Percentiles rank a stretch among this genome's conserved stretches.
Conservation (phyloP, 1,140 invertebrate species). For the Eumaeus atala region DNA sequence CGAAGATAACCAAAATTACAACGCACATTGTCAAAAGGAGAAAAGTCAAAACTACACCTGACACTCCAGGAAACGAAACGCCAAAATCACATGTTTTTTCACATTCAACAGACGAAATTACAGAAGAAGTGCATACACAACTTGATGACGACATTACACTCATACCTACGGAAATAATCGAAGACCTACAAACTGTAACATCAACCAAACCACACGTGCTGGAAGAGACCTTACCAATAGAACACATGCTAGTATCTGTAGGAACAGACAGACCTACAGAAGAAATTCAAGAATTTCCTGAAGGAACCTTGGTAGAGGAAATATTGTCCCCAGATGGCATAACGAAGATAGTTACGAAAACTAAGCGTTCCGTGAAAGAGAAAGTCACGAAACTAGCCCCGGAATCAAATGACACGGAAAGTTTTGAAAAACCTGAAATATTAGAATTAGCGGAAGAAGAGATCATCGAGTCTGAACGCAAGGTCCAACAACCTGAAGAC, state of each 20-base stretch:
- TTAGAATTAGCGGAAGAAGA: background rate
- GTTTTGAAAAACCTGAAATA: no score
- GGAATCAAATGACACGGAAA: constrained; percentile 38
- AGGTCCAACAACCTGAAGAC: constrained; percentile 13
- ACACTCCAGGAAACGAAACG: background rate
- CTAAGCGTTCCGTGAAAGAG: constrained; percentile 55
- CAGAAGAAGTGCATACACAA: background rate
- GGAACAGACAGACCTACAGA: background rate
- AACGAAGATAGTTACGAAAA: constrained; percentile 45
- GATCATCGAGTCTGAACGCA: background rate
- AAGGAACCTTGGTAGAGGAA: constrained; percentile 5
- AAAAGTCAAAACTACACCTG: constrained; percentile 34
- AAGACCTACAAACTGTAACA: background rate
- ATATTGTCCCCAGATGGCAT: constrained; percentile 30
- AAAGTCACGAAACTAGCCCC: constrained; percentile 56
- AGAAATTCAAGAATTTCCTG: background rate
- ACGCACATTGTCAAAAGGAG: constrained; percentile 33
- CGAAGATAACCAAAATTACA: background rate
- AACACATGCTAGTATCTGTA: no score
- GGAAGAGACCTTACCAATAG: background rate
- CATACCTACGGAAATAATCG: background rate
- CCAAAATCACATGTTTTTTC: no score
- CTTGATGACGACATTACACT: background rate
- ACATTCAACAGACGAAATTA: background rate
- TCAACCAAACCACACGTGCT: background rate